Base-by-base conservation (phyloP, 2,888 invertebrate species). In the Amorpha juglandis region DNA sequence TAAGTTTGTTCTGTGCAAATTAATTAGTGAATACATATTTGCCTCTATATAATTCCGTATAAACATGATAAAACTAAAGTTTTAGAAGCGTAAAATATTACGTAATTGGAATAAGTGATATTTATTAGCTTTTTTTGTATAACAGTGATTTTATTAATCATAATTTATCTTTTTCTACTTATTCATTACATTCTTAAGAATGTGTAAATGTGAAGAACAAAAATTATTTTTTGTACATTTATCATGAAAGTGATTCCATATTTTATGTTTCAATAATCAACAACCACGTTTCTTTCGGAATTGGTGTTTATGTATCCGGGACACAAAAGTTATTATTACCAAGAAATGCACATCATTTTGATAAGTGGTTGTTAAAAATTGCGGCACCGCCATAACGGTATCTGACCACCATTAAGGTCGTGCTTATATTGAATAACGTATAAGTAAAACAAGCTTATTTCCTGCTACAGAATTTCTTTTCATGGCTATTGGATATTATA, bases 401-500 rank as follows among this genome's bases (percentile, higher is more conserved):
- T 81, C 76, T 86, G 86, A 86, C 79, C 77, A 82, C 86, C 80
- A 86, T 82, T 84, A 87, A 83, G 83, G 80, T 75, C 76, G 78
- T 73, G 69, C 71, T 66, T 80, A 80, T 77, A 81, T 83, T 87
- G 82, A 82, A 80, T 86, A 86, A 86, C 77, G 78, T 78, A 80
- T 80, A 80, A 82, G 82, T 83, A 78, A 83, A 84, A 85, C 80
- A 82, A 84, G 82, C 78, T 85, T 84, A 89, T 90, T 90, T 90
- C 86, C 88, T 86, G 84, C 78, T 75, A 71, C 78, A 76, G 75
- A 71, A 78, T 77, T 79, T 83, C 81, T 83, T 84, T 83, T 84
- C 81, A 81, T 82, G 81, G 81, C 82, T 79, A 80, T 81, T 82
- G 78, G 76, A 80, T 78, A 82, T 79, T 81, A 80, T 80, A 76